Evolutionary conservation across 64 coral and sea anemone genomes (phyloP).

Genomic region (Dendrophyllia cribrosa): DNA sequence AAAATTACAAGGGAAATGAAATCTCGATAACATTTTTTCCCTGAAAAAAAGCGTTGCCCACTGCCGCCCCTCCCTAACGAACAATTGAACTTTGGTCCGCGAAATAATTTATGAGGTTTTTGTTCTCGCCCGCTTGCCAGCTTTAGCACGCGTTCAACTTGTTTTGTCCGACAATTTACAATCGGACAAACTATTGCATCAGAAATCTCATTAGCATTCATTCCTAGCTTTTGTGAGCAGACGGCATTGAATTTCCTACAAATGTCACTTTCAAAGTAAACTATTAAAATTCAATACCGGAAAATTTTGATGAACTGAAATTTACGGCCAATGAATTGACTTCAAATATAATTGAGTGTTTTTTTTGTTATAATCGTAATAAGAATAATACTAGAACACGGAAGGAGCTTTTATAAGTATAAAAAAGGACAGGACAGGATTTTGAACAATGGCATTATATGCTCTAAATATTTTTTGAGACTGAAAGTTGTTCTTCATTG

Average conservation of each 20-base stretch:
- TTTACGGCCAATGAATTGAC: background rate
- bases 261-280: background rate
- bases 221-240: background rate
- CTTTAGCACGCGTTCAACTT: background rate
- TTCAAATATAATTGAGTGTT: no score
- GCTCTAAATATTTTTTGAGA: no score
- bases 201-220: slow-evolving; percentile 25
- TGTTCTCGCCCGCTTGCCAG: background rate
- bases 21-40: background rate
- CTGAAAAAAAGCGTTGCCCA: no score
- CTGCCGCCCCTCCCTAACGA: background rate
- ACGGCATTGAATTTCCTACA: background rate
- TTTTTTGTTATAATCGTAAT: no score
- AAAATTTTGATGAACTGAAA: background rate
- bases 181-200: slow-evolving; percentile 18
- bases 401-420: no score
- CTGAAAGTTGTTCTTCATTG: no score
- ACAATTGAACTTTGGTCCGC: background rate
- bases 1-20: background rate
- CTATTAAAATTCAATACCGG: background rate
- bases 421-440: no score
- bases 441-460: no score
- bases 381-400: no score
- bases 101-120: slow-evolving; percentile 14
- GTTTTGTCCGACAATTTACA: background rate